Evolutionary conservation across 2,888 invertebrate genomes (phyloP).

Genomic region (Mythimna loreyi): DNA sequence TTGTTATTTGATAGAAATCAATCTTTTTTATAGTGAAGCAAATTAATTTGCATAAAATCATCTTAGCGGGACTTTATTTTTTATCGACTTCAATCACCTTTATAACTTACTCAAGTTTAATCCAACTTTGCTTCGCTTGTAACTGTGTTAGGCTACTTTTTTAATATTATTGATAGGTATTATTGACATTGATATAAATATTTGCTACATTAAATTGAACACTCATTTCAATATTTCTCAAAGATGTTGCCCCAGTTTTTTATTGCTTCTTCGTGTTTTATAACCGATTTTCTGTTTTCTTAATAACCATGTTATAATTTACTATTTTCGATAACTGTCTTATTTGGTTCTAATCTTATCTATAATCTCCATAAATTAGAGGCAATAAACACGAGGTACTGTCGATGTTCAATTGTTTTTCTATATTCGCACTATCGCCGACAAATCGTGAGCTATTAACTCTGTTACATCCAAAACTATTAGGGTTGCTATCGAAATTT

Average conservation of each 20-base stretch:
- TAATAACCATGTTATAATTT: conserved; percentile 59
- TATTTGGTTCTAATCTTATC: conserved; percentile 62
- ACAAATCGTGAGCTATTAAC: conserved; percentile 87
- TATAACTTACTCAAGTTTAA: conserved; percentile 40
- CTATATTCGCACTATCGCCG: conserved; percentile 75
- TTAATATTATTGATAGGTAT: conserved; percentile 21
- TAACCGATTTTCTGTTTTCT: conserved; percentile 40
- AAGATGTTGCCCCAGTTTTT: conserved; percentile 43
- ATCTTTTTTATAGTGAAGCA: conserved; percentile 37
- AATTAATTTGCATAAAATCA: conserved; percentile 53
- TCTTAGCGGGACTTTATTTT: conserved; percentile 46
- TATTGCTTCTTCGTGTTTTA: conserved; percentile 61
- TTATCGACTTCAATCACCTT: conserved; percentile 39
- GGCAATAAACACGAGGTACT: conserved; percentile 79
- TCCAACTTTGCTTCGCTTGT: conserved; percentile 21
- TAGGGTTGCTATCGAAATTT: conserved; percentile 55
- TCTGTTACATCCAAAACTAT: conserved; percentile 60
- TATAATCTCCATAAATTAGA: conserved; percentile 80
- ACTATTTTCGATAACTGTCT: conserved; percentile 60
- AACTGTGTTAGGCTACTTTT: conserved; percentile 32
- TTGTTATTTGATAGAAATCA: conserved; percentile 23
- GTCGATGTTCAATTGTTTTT: conserved; percentile 75
- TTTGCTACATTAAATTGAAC: conserved; percentile 31
- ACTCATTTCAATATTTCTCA: conserved; percentile 23
- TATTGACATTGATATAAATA: conserved; percentile 43